Evolutionary conservation across 2,113 vertebrate genomes (phyloP), one percentile per base, ranked within the genome.

Genomic region (Morone saxatilis): DNA sequence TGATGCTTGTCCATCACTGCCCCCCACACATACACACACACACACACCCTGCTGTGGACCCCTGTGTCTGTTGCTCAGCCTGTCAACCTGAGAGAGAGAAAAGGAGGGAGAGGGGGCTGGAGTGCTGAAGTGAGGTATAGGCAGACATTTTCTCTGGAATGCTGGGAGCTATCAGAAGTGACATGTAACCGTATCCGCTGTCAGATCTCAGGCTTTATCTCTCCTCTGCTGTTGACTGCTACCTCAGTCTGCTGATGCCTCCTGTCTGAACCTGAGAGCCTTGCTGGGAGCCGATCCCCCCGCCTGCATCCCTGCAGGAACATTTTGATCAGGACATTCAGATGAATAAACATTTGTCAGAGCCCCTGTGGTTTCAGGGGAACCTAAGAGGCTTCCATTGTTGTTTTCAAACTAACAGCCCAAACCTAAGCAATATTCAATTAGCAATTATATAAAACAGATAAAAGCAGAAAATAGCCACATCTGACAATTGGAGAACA

Each of bases 181-280:
- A 91, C 93, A 93, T 87, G 87, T 88, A 92, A 93, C 91, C 80
- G 79, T 92, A 93, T 92, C 92, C 93, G 38, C 89, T 93, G 87
- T 88, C 89, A 92, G 87, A 90, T 93, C 89, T 92, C 80, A 53
- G 56, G 81, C 85, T 86, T 85, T 87, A 90, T 91, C 89, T 91
- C 65, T 66, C 66, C 85, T 66, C 78, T 0, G 68, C 91, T 89
- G 87, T 86, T 88, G 87, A 92, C 81, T 88, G 81, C 77, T 88
- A 22, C 83, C 66, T 78, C 75, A 62, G 77, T 77, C 72, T 71
- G 86, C 74, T 48, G 67, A 90, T 68, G 71, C 80, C 76, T 84
- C 81, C 71, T 83, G 81, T 80, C 85, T 70, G 65, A 86, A 74
- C 71, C 85, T 82, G 71, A 84, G 81, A 81, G 71, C 72, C 68